Conservation (phyloP, 2,797 vertebrate species). For the Molossus alvarezi region DNA sequence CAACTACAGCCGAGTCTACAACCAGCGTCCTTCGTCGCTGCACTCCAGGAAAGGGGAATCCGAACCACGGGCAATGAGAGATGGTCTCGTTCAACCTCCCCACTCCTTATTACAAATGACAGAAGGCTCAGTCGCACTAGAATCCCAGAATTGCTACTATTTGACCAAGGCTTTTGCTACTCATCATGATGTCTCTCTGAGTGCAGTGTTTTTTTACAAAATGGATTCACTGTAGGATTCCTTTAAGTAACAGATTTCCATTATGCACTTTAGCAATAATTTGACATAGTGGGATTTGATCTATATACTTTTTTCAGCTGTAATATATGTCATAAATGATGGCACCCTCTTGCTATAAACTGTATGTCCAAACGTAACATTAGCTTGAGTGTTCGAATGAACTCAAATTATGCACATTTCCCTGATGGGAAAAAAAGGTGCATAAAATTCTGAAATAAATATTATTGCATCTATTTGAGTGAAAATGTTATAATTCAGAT, state of each 20-base stretch:
- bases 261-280: conserved; percentile 47
- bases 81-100: background rate
- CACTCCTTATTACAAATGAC: background rate
- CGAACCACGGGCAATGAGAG: background rate
- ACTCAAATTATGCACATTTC: conserved; percentile 35
- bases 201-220: conserved; percentile 29
- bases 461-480: background rate
- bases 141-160: conserved; percentile 9
- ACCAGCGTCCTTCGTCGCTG: background rate
- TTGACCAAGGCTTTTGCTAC: background rate
- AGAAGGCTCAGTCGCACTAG: background rate
- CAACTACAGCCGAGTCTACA: background rate
- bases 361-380: background rate
- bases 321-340: background rate
- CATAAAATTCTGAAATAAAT: conserved; percentile 65
- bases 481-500: conserved; percentile 60
- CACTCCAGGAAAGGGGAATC: background rate
- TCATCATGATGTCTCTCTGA: conserved; percentile 15
- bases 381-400: conserved; percentile 46
- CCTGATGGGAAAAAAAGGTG: background rate
- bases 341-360: conserved; percentile 31
- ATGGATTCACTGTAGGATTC: conserved; percentile 32
- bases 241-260: conserved; percentile 43
- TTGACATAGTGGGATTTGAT: background rate
- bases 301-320: background rate